A percentile compares a stretch with the other conserved stretches of the same genome.
Evolutionary conservation across 2,113 vertebrate genomes (phyloP).

Genomic region (Cacatua alba): DNA sequence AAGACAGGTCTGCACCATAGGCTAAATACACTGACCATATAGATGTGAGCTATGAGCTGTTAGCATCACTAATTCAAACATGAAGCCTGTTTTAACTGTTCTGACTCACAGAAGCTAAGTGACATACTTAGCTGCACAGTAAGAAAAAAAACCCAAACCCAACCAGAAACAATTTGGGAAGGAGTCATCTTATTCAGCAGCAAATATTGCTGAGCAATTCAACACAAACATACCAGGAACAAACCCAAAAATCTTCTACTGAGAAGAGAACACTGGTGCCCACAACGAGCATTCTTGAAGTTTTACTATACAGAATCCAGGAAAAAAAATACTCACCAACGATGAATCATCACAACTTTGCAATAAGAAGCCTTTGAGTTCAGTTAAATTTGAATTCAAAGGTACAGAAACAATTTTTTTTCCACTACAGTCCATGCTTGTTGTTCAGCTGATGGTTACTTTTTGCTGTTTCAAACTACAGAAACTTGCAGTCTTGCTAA

Average conservation of each 20-base stretch:
- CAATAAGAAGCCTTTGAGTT: conserved; percentile 11
- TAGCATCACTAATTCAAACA: neutral
- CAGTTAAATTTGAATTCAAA: conserved; percentile 14
- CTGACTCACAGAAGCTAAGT: neutral
- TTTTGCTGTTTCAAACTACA: conserved; percentile 45
- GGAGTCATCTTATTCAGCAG: neutral
- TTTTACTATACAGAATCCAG: conserved; percentile 35
- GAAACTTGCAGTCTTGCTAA: conserved; percentile 35
- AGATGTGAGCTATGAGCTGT: neutral
- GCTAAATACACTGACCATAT: neutral
- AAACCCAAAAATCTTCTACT: neutral
- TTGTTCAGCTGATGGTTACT: neutral
- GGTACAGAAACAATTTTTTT: neutral
- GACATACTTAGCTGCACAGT: neutral
- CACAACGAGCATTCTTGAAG: neutral
- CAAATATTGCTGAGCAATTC: neutral
- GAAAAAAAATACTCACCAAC: conserved; percentile 50
- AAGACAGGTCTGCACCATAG: neutral
- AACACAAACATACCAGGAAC: conserved; percentile 24
- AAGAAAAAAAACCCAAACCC: neutral
- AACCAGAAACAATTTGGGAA: neutral
- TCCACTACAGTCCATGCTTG: neutral
- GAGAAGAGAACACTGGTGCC: neutral
- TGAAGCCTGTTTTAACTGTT: neutral
- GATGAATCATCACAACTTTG: conserved; percentile 32